Evolutionary conservation across 1,140 invertebrate genomes (phyloP), one percentile per base, ranked within the genome.

Genomic region (Saccostrea echinata): DNA sequence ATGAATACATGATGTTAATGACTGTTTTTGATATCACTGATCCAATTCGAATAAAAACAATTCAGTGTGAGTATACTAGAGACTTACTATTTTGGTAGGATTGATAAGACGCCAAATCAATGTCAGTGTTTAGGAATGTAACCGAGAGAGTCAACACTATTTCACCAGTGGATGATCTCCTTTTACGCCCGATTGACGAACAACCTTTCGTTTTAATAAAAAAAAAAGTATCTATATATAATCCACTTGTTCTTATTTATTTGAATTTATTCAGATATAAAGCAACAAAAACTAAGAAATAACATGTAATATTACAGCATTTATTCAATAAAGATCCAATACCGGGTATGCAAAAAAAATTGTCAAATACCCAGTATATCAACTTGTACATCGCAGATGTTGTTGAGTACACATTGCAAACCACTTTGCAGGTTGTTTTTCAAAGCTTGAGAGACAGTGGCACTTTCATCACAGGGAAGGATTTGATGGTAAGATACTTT

Each of bases 351-450:
- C 53, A 55, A 55, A 55, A 3, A 55, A 55, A 55, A 55, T 55
- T 13, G 53, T 11, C 9, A 9, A 13, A 16, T 55, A 68, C 64
- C 64, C 0, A 27, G 27, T 24, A 68, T 68, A 11, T 68, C 64
- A 21, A 68, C 64, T 27, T 68, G 64, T 11, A 68, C n/a, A 68
- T 68, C 64, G 64, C 64, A 68, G 27, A 68, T 68, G 64, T 68
- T 68, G 64, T 68, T 68, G n/a, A 24, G 27, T 68, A 11, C 27
- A 24, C 64, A 68, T 6, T 24, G 64, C 11, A 68, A 24, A n/a
- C 64, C 64, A 24, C 64, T 12, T 24, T 68, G 64, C 64, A 68
- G n/a, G n/a, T 68, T 68, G 64, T 68, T 68, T 24, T 68, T 68
- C 12, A 68, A 24, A 27, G 64, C n/a, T 24, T 68, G 64, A 11